Evolutionary conservation across 2,797 vertebrate genomes (phyloP).

Genomic region (Hemibagrus guttatus): DNA sequence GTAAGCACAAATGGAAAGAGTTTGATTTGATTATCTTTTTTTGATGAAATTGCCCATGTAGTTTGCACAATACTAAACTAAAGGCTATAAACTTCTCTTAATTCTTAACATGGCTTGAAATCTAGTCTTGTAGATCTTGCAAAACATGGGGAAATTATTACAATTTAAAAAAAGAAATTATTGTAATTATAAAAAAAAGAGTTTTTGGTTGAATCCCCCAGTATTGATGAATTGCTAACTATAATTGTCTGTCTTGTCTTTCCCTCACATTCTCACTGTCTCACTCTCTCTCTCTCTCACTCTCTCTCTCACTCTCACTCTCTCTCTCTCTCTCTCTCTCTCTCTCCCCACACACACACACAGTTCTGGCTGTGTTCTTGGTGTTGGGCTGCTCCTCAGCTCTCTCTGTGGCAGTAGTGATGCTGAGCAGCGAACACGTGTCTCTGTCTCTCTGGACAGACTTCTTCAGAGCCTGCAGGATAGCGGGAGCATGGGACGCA

Average conservation of each 20-base stretch:
- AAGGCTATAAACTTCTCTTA: neutral
- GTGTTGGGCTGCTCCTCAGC: constrained; percentile 84
- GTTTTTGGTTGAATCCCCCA: neutral
- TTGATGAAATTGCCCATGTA: neutral
- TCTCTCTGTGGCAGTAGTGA: constrained; percentile 80
- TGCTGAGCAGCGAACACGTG: constrained; percentile 68
- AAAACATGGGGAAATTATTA: neutral
- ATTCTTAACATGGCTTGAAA: neutral
- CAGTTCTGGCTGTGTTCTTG: constrained; percentile 89
- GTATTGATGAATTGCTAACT: neutral
- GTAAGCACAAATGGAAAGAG: neutral
- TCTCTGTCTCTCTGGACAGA: constrained; percentile 72
- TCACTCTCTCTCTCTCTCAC: neutral
- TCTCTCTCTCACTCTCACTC: no score
- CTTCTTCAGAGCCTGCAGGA: constrained; percentile 77
- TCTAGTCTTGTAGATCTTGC: neutral
- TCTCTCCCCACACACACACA: neutral
- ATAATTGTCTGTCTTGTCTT: neutral
- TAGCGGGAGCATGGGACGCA: constrained; percentile 78
- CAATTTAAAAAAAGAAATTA: no score
- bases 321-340: neutral
- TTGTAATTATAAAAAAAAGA: neutral
- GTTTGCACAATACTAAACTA: neutral
- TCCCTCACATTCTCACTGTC: neutral
- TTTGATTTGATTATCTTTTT: neutral